Percentiles rank a stretch among this genome's conserved stretches.
phyloP scores from a whole-genome alignment of 2,113 vertebrate genomes.

The Myrmecobius fasciatus region DNA sequence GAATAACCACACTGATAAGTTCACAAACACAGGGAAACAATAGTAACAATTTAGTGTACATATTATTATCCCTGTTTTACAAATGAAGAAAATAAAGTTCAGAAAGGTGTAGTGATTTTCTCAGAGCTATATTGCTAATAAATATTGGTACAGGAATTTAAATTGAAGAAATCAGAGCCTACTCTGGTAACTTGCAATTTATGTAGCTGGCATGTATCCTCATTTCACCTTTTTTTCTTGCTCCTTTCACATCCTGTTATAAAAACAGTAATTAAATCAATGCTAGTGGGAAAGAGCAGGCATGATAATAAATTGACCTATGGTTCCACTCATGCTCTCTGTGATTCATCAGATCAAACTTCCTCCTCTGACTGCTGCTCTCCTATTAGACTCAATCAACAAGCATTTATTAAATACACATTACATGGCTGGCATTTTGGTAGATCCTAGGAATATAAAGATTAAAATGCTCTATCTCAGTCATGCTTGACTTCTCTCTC shows the following conservation, averaged over 20 bases:
- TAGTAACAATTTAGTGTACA: background rate
- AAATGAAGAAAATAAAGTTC: background rate
- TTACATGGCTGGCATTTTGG: background rate
- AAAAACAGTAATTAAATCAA: background rate
- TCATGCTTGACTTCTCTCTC: background rate
- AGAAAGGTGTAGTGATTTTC: background rate
- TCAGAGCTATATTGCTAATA: background rate
- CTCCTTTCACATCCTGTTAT: background rate
- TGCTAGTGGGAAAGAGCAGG: background rate
- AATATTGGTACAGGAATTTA: background rate
- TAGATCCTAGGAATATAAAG: background rate
- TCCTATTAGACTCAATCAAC: background rate
- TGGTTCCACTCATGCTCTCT: background rate
- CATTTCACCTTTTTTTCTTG: background rate
- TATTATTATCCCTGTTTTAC: background rate
- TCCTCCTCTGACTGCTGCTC: background rate
- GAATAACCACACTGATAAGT: no score
- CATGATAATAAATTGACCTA: background rate
- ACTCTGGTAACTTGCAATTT: background rate
- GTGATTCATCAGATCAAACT: background rate
- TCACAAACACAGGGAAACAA: no score
- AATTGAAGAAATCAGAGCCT: background rate
- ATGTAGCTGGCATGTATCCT: background rate
- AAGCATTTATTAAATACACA: background rate
- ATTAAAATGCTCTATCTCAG: background rate